phyloP scores from a whole-genome alignment of 2,113 vertebrate species.

The Varanus salvator region DNA sequence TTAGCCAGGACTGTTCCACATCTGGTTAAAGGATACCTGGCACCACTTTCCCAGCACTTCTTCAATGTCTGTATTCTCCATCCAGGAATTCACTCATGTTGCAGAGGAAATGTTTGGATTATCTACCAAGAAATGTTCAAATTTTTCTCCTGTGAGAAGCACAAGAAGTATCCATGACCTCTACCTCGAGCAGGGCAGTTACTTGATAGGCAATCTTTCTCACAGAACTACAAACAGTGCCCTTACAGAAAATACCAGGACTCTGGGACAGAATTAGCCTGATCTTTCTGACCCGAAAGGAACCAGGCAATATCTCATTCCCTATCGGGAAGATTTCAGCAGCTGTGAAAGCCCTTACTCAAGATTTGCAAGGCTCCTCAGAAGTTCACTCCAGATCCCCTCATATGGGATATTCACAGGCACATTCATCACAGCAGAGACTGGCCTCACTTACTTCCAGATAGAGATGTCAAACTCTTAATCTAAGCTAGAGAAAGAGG shows the following conservation, averaged over 20 bases:
- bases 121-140: neutral
- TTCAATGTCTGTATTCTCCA: accelerated
- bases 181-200: neutral
- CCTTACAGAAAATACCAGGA: neutral
- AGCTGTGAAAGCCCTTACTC: neutral
- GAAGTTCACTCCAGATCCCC: neutral
- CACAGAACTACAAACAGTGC: neutral
- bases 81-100: neutral
- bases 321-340: neutral
- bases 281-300: neutral
- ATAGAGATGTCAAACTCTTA: too few relatives aligned
- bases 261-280: neutral
- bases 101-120: too few relatives aligned
- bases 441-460: too few relatives aligned
- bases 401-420: accelerated
- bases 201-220: neutral
- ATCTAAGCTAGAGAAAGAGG: too few relatives aligned
- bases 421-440: neutral
- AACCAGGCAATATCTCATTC: neutral
- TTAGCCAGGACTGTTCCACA: neutral
- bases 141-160: neutral
- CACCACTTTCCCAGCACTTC: neutral
- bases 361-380: neutral
- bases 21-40: neutral
- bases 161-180: neutral